These are phyloP conservation scores for Oreochromis grahami DNA, from an alignment of 2,797 vertebrate genomes.

Conservation along the genomic window DNA sequence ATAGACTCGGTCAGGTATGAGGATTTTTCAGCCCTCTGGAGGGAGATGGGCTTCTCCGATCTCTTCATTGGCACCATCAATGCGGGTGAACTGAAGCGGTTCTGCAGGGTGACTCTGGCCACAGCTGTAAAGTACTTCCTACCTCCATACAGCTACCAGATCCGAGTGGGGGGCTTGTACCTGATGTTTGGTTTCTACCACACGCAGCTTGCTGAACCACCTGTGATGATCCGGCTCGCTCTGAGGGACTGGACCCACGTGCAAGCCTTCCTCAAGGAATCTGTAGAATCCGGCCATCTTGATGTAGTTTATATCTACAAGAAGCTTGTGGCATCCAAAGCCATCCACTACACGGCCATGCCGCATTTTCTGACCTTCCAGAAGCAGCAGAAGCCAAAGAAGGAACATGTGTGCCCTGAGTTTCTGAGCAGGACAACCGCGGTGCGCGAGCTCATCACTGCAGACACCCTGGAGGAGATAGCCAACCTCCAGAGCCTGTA, in stretches of 20 bases:
- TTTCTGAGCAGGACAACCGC: slow-evolving; percentile 25
- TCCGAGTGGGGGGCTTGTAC: slow-evolving; percentile 62
- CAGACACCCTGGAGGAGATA: slow-evolving; percentile 46
- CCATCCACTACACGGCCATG: slow-evolving; percentile 59
- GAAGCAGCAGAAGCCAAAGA: slow-evolving; percentile 25
- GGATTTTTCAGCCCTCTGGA: slow-evolving; percentile 58
- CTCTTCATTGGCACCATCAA: slow-evolving; percentile 21
- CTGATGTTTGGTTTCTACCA: slow-evolving; percentile 60
- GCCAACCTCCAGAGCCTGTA: slow-evolving; percentile 52
- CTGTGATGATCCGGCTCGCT: slow-evolving; percentile 37
- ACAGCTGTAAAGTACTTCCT: slow-evolving; percentile 65
- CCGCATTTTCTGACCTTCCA: slow-evolving; percentile 50
- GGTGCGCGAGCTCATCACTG: slow-evolving; percentile 26
- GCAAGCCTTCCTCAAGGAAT: slow-evolving; percentile 45
- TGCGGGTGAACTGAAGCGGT: slow-evolving; percentile 28
- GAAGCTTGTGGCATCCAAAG: slow-evolving; percentile 37
- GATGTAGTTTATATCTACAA: slow-evolving; percentile 54
- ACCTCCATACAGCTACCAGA: slow-evolving; percentile 63
- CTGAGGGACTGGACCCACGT: slow-evolving; percentile 49
- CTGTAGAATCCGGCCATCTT: slow-evolving; percentile 4
- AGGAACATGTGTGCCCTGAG: background rate
- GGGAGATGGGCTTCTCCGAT: slow-evolving; percentile 44
- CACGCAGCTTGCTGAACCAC: slow-evolving; percentile 25
- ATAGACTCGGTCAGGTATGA: slow-evolving; percentile 38
- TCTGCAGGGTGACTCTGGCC: slow-evolving; percentile 38